Evolutionary conservation across 2,888 invertebrate genomes (phyloP).

Genomic region (Anticlea derivata): DNA sequence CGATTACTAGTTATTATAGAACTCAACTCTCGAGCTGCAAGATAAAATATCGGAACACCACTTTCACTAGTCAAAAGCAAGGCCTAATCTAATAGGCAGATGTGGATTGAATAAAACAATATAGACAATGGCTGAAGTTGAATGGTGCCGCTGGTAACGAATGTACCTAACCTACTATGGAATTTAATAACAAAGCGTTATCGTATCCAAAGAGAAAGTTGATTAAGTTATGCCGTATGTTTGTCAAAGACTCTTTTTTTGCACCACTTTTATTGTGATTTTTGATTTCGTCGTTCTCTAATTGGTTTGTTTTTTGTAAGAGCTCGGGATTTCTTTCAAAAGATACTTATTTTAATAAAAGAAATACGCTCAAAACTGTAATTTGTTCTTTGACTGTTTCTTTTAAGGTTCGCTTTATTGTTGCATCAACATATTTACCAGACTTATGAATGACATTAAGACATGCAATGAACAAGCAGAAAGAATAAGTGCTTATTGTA

Average conservation of each 20-base stretch:
- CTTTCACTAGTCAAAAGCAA: slow-evolving; percentile 48
- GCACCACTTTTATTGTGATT: slow-evolving; percentile 13
- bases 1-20: too few species aligned
- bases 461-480: too few species aligned
- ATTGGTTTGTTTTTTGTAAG: slow-evolving; percentile 5
- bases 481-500: too few species aligned
- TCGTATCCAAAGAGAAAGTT: slow-evolving; percentile 49
- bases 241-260: slow-evolving; percentile 15
- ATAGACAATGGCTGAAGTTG: slow-evolving; percentile 45
- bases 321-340: neutral
- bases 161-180: slow-evolving; percentile 34
- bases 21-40: neutral
- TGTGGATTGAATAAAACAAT: slow-evolving; percentile 42
- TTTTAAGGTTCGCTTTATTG: too few species aligned
- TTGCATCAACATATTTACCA: too few species aligned
- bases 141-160: slow-evolving; percentile 44
- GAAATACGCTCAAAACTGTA: too few species aligned
- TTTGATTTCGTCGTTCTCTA: neutral
- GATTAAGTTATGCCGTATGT: slow-evolving; percentile 33
- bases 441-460: too few species aligned
- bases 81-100: slow-evolving; percentile 31
- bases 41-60: slow-evolving; percentile 42
- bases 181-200: slow-evolving; percentile 42
- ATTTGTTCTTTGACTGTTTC: too few species aligned
- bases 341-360: neutral